phyloP scores from a whole-genome alignment of 2,113 vertebrate species.

The Dromiciops gliroides region DNA sequence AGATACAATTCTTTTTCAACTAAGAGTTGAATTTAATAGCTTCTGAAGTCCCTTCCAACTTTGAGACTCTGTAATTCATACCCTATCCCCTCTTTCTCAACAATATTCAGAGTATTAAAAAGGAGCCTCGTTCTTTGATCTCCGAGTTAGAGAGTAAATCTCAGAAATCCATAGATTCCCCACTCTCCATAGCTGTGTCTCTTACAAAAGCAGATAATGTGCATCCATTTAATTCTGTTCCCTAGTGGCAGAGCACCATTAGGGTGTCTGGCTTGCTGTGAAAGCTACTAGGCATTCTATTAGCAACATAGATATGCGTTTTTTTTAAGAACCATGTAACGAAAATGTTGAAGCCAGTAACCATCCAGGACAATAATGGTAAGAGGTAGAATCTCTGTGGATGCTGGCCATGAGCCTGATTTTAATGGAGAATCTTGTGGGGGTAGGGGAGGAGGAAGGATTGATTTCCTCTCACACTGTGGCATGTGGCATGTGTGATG shows the following conservation, averaged over 20 bases:
- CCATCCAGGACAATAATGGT: neutral
- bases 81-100: neutral
- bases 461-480: neutral
- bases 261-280: too few relatives aligned
- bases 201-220: too few relatives aligned
- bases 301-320: neutral
- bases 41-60: neutral
- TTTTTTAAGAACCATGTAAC: neutral
- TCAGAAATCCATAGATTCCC: neutral
- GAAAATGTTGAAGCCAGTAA: neutral
- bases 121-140: neutral
- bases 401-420: neutral
- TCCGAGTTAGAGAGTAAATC: neutral
- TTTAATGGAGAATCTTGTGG: slow-evolving; percentile 1
- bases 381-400: neutral
- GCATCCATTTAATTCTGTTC: too few relatives aligned
- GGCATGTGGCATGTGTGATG: neutral
- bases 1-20: neutral
- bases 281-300: neutral
- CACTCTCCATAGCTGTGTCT: neutral
- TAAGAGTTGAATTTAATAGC: neutral
- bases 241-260: too few relatives aligned
- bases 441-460: neutral
- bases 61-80: neutral
- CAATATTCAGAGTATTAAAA: neutral